Evolutionary conservation across 2,113 vertebrate genomes (phyloP), one percentile per base, ranked within the genome.

Genomic region (Zosterops borbonicus): DNA sequence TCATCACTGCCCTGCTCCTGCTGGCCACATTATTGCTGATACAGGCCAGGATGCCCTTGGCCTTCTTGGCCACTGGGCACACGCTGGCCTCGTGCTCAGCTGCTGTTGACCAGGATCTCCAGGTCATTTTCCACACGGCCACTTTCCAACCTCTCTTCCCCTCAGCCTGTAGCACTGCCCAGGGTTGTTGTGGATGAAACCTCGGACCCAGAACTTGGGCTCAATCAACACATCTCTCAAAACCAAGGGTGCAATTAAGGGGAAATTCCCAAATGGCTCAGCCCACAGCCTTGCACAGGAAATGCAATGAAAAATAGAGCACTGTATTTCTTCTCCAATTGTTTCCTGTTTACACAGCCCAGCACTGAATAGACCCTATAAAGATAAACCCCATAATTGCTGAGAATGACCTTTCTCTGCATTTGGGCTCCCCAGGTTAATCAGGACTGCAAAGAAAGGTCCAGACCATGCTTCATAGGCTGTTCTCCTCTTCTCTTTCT

Each of bases 341-440:
- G 75, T 55, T 95, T 92, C 63, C 93, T 94, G 93, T 95, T 95
- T 91, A 95, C 82, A 28, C 11, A 80, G 62, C 11, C 14, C 23
- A 47, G 59, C 25, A 47, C 0, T 35, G 74, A 91, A 92, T 35
- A 62, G 39, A 89, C 42, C 41, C 70, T 83, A 35, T 14, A 87
- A 75, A 92, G 53, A 56, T 28, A 84, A 87, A 75, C 12, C 46
- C 25, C 1, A 0, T 18, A 92, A 89, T 17, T 85, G 46, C 37
- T 28, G 81, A 70, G 33, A 12, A 60, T 60, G 35, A 59, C 58
- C 7, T 59, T 59, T 17, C 58, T 59, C 17, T 59, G 58, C n/a
- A 25, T 7, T 8, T 17, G 11, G 11, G 15, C 42, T 92, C 28
- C 17, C 37, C 37, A 35, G 21, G 41, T 73, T 84, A 76, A 90